phyloP scores from a whole-genome alignment of 2,113 vertebrate genomes.

The Casuarius casuarius region DNA sequence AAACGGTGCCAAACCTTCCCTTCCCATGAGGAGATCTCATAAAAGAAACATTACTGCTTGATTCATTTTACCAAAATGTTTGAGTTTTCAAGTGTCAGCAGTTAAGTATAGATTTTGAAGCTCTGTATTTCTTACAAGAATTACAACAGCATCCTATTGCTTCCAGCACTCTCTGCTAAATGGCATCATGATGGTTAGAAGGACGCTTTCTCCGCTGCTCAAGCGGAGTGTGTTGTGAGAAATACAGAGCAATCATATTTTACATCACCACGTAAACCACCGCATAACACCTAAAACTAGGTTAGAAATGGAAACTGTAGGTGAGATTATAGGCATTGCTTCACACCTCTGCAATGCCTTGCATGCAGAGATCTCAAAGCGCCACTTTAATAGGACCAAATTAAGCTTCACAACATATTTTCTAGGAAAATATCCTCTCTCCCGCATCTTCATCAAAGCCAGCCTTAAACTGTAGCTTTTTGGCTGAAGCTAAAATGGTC shows the following conservation, averaged over 20 bases:
- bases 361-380: conserved; percentile 28
- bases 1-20: conserved; percentile 74
- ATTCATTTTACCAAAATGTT: conserved; percentile 81
- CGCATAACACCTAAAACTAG: conserved; percentile 26
- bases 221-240: conserved; percentile 12
- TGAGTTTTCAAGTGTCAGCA: conserved; percentile 75
- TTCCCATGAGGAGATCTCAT: conserved; percentile 73
- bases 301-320: conserved; percentile 35
- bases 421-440: conserved; percentile 15
- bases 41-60: conserved; percentile 80
- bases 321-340: conserved; percentile 47
- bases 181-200: conserved; percentile 68
- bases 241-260: conserved; percentile 29
- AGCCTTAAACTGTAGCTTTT: neutral
- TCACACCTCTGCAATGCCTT: conserved; percentile 7
- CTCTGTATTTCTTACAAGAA: conserved; percentile 71
- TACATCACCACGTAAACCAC: conserved; percentile 36
- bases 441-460: neutral
- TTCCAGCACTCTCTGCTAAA: conserved; percentile 69
- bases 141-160: conserved; percentile 55
- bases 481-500: conserved; percentile 19
- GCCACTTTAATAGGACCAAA: conserved; percentile 1
- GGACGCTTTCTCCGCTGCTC: conserved; percentile 29
- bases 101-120: conserved; percentile 67
- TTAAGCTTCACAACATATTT: conserved; percentile 43